Evolutionary conservation across 1,140 invertebrate species (phyloP).

Genomic region (Procambarus virginalis): DNA sequence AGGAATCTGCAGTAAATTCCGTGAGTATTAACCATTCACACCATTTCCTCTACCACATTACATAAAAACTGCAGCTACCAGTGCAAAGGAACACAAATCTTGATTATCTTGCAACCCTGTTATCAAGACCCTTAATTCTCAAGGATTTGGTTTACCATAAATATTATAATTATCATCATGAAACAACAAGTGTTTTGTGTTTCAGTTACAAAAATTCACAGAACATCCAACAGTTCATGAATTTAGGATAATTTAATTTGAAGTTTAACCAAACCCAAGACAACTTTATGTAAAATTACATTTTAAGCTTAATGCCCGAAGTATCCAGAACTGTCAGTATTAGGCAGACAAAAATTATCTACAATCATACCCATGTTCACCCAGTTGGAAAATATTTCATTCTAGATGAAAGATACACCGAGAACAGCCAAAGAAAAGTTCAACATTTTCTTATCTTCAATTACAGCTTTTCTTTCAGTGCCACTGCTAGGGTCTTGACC

Average conservation of each 20-base stretch:
- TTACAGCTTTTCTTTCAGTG: constrained; percentile 48
- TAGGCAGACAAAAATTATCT: not conserved
- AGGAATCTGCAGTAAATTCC: not conserved
- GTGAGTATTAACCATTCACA: not conserved
- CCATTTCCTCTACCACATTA: not conserved
- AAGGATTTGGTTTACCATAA: not conserved
- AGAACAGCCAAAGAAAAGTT: constrained; percentile 5
- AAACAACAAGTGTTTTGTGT: not conserved
- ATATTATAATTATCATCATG: not conserved
- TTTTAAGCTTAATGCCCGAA: not conserved
- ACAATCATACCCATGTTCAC: not conserved
- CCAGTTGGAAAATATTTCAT: not conserved
- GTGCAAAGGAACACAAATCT: not conserved
- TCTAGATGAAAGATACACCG: not conserved
- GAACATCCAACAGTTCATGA: not conserved
- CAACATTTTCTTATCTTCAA: not conserved
- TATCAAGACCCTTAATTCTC: not conserved
- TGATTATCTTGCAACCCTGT: not conserved
- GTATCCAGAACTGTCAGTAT: not conserved
- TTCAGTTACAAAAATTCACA: not conserved
- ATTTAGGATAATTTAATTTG: not conserved
- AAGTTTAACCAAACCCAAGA: not conserved
- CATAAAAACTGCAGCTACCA: not conserved
- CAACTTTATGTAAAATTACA: not conserved
- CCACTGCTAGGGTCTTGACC: constrained; percentile 41